These are phyloP conservation scores for Eustalomyia histrio DNA, from an alignment of 2,888 invertebrate genomes.

Conservation along the genomic window DNA sequence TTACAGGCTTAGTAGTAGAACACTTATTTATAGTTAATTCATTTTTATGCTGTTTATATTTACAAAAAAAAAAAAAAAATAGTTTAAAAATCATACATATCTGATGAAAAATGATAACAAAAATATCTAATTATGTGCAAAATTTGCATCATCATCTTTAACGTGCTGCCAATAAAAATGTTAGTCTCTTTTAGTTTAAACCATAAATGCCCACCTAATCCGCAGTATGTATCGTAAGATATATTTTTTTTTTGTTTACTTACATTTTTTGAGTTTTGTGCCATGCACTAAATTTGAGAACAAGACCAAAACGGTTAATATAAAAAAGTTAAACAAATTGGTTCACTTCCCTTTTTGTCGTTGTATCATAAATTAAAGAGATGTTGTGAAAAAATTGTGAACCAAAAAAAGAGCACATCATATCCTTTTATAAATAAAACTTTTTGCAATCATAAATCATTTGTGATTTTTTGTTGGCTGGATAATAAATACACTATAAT, in stretches of 20 bases:
- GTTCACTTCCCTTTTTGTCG: slow-evolving; percentile 44
- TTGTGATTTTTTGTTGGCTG: slow-evolving; percentile 42
- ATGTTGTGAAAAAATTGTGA: slow-evolving; percentile 15
- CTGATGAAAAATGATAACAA: too few species aligned
- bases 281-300: background rate
- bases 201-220: background rate
- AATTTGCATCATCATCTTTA: too few species aligned
- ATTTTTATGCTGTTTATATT: too few species aligned
- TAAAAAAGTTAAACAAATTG: slow-evolving; percentile 50
- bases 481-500: slow-evolving; percentile 45
- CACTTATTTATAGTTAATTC: too few species aligned
- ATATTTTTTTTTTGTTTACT: background rate
- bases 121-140: too few species aligned
- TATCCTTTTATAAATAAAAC: slow-evolving; percentile 44
- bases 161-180: too few species aligned
- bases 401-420: slow-evolving; percentile 26
- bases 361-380: slow-evolving; percentile 53
- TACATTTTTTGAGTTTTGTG: background rate
- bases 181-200: too few species aligned
- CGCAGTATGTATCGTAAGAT: background rate
- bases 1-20: background rate
- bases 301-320: slow-evolving; percentile 15
- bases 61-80: too few species aligned
- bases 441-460: slow-evolving; percentile 60
- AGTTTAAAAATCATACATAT: too few species aligned